A percentile compares a stretch with the other conserved stretches of the same genome.
Conservation (phyloP, 2,113 vertebrate genomes). For the Megaleporinus macrocephalus region DNA sequence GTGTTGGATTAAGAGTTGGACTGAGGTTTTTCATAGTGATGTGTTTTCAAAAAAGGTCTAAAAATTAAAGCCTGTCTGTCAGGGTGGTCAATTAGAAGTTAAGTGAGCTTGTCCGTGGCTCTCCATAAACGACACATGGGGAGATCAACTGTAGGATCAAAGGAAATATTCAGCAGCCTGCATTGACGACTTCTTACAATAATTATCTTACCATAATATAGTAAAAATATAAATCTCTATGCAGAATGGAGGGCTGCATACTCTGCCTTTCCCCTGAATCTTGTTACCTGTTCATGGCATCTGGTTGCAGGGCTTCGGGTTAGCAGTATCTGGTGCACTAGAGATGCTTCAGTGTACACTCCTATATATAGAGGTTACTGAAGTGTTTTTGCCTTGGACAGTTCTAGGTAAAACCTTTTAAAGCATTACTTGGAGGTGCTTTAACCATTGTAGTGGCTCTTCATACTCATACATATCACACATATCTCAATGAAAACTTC, state of each 20-base stretch:
- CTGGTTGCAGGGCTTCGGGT: background rate
- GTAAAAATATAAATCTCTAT: background rate
- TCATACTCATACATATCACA: background rate
- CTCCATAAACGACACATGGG: background rate
- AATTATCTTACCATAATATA: background rate
- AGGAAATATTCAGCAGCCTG: background rate
- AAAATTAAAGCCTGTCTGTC: background rate
- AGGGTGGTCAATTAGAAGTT: background rate
- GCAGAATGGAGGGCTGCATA: background rate
- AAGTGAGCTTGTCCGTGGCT: background rate
- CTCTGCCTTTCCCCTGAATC: background rate
- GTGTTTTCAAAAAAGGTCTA: background rate
- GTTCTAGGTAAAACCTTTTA: background rate
- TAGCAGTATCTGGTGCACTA: background rate
- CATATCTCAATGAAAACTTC: background rate
- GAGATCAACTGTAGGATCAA: background rate
- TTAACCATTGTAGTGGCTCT: background rate
- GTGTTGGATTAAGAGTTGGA: background rate
- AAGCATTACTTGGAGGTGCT: background rate
- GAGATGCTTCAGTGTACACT: background rate
- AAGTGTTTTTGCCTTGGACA: background rate
- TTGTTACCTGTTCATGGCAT: background rate
- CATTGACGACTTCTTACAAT: background rate
- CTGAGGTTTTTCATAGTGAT: background rate
- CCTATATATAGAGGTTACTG: background rate